Conservation (phyloP, 2,113 vertebrate species). For the Cebus imitator region DNA sequence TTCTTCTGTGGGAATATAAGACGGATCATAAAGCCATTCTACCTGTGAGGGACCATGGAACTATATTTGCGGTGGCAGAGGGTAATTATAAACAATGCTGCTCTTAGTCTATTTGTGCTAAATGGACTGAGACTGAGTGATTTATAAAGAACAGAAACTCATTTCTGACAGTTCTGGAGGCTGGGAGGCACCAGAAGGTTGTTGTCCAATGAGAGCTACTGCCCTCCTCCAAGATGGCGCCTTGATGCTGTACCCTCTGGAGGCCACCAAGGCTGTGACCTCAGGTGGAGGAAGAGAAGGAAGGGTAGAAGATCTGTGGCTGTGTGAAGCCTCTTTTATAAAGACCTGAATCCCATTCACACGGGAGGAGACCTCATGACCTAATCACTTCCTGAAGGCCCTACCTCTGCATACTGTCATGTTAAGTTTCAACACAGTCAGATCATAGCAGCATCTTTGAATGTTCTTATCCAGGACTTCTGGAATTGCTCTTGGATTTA, state of each 20-base stretch:
- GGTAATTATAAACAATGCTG: background rate
- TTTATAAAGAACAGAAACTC: background rate
- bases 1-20: background rate
- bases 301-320: background rate
- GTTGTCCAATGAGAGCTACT: background rate
- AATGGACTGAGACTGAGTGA: background rate
- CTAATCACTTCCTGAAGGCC: background rate
- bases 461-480: background rate
- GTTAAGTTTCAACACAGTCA: background rate
- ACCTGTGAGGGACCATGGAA: background rate
- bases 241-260: background rate
- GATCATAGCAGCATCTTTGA: background rate
- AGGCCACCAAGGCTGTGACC: background rate
- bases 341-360: background rate
- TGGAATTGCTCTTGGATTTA: background rate
- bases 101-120: background rate
- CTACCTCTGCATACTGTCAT: background rate
- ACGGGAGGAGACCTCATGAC: background rate
- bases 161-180: background rate
- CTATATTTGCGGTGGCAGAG: background rate
- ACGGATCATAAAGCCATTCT: background rate
- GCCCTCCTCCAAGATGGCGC: background rate
- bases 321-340: background rate
- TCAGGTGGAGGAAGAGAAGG: background rate
- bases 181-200: background rate